Conservation (phyloP, 1,140 invertebrate species). For the Magallana gigas region DNA sequence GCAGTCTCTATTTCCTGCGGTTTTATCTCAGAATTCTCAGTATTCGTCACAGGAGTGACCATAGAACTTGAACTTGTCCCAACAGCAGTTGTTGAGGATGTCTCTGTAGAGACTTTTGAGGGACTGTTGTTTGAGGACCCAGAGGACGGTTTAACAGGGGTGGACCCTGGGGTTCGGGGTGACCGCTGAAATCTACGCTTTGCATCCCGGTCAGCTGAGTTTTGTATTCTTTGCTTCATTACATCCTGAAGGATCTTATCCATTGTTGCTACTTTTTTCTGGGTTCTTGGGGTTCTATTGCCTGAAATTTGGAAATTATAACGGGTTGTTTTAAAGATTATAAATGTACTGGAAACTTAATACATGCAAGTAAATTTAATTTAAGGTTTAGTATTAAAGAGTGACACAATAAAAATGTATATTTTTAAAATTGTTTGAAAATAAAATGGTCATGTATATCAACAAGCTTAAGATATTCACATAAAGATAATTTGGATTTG, state of each 20-base stretch:
- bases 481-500: too few relatives aligned
- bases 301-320: constrained; percentile 31
- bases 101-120: background rate
- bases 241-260: constrained; percentile 63
- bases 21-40: background rate
- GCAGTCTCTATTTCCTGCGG: background rate
- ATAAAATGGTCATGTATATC: too few relatives aligned
- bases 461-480: too few relatives aligned
- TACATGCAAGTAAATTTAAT: too few relatives aligned
- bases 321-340: background rate
- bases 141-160: background rate
- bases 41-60: background rate
- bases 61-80: background rate
- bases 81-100: background rate
- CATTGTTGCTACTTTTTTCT: constrained; percentile 65
- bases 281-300: constrained; percentile 56
- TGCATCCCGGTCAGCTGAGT: constrained; percentile 59
- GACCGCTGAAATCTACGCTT: constrained; percentile 58
- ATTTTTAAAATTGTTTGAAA: too few relatives aligned
- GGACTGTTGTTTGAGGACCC: background rate
- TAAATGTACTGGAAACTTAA: background rate
- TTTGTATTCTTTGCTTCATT: constrained; percentile 57
- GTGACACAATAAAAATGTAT: too few relatives aligned
- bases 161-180: constrained; percentile 45
- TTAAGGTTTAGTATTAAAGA: too few relatives aligned